These are phyloP conservation scores for Leuctra nigra DNA, from an alignment of 2,888 invertebrate species.

Conservation along the genomic window DNA sequence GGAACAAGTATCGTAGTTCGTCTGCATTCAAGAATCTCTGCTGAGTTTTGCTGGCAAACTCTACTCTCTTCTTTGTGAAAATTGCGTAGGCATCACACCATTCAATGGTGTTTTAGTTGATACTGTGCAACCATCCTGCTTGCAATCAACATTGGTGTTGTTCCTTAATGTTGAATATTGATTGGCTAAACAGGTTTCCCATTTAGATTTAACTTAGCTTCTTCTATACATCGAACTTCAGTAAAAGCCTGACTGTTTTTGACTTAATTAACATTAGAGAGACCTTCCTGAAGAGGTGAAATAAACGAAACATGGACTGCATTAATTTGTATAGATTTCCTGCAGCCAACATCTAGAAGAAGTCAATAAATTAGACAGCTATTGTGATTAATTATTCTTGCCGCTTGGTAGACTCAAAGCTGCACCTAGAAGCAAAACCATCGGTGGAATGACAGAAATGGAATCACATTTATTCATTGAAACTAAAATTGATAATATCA, in stretches of 20 bases:
- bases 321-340: background rate
- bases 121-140: background rate
- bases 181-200: background rate
- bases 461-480: conserved; percentile 6
- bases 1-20: background rate
- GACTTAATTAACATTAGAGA: background rate
- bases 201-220: background rate
- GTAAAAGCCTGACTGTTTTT: background rate
- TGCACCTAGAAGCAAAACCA: background rate
- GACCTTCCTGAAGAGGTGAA: background rate
- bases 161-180: background rate
- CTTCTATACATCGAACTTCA: background rate
- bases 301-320: background rate
- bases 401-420: background rate
- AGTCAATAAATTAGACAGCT: conserved; percentile 19
- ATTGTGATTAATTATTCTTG: conserved; percentile 18
- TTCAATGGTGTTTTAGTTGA: no score
- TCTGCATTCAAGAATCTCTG: background rate
- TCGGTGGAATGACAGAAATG: conserved; percentile 5
- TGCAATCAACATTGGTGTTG: background rate
- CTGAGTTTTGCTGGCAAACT: background rate
- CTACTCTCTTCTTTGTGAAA: no score
- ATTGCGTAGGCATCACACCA: no score
- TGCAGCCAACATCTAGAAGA: background rate
- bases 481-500: conserved; percentile 1